These are phyloP conservation scores for Gavialis gangeticus DNA, from an alignment of 2,113 vertebrate species.

Conservation along the genomic window DNA sequence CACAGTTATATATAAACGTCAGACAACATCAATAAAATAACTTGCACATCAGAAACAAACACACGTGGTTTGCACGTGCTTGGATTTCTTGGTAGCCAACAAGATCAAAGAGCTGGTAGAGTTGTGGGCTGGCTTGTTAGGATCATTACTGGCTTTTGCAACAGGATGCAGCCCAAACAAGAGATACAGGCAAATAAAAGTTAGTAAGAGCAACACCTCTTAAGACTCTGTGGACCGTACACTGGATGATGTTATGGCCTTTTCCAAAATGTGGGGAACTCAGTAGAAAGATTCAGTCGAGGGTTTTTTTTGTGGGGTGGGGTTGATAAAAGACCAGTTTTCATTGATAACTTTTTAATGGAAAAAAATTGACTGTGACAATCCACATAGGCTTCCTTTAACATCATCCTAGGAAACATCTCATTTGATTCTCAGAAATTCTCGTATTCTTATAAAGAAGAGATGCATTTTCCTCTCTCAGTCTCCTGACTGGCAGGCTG, in stretches of 20 bases:
- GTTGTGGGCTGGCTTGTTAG: neutral
- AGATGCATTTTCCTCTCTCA: fast-evolving
- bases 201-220: neutral
- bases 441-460: too few relatives aligned
- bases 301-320: too few relatives aligned
- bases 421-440: neutral
- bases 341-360: neutral
- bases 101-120: neutral
- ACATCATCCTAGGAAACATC: neutral
- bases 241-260: neutral
- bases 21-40: neutral
- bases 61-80: neutral
- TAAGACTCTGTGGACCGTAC: neutral
- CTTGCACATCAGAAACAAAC: too few relatives aligned
- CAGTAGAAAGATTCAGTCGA: neutral
- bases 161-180: neutral
- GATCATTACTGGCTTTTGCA: neutral
- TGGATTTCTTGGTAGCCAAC: neutral
- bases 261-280: neutral
- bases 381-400: neutral
- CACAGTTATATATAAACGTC: neutral
- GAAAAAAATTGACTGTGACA: neutral
- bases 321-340: too few relatives aligned
- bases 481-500: neutral
- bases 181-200: neutral